phyloP scores from a whole-genome alignment of 2,888 invertebrate genomes.

The Ophion ventricosus region DNA sequence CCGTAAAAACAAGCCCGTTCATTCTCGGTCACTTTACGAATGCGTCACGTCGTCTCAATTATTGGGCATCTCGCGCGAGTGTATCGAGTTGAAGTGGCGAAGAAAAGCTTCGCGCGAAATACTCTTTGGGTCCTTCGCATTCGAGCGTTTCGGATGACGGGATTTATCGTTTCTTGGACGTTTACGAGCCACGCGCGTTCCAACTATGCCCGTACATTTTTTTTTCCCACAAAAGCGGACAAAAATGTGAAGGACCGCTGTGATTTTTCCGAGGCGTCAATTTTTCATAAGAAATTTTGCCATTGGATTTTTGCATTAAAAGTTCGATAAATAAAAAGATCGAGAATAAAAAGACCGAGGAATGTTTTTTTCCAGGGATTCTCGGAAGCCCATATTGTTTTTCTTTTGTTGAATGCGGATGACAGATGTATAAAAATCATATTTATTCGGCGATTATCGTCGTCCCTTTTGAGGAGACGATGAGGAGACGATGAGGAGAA shows the following conservation, averaged over 20 bases:
- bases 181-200: conserved; percentile 57
- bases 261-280: conserved; percentile 43
- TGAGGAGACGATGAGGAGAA: too few relatives aligned
- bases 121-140: conserved; percentile 23
- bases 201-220: conserved; percentile 3
- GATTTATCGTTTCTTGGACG: conserved; percentile 57
- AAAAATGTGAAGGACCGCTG: background rate
- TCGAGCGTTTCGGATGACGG: conserved; percentile 20
- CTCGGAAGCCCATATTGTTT: too few relatives aligned
- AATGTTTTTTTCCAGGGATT: background rate
- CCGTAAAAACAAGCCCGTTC: conserved; percentile 43
- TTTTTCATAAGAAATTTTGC: background rate
- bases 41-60: conserved; percentile 38
- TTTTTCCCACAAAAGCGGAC: conserved; percentile 12
- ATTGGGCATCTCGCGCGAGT: conserved; percentile 23
- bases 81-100: conserved; percentile 40
- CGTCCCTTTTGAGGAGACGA: too few relatives aligned
- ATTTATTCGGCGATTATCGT: too few relatives aligned
- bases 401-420: too few relatives aligned
- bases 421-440: too few relatives aligned
- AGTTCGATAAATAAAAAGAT: too few relatives aligned
- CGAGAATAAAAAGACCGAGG: too few relatives aligned
- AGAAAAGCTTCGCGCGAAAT: conserved; percentile 32
- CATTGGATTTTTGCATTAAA: background rate
- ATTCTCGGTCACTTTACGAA: conserved; percentile 41